phyloP scores from a whole-genome alignment of 2,113 vertebrate genomes.

The Tenrec ecaudatus region DNA sequence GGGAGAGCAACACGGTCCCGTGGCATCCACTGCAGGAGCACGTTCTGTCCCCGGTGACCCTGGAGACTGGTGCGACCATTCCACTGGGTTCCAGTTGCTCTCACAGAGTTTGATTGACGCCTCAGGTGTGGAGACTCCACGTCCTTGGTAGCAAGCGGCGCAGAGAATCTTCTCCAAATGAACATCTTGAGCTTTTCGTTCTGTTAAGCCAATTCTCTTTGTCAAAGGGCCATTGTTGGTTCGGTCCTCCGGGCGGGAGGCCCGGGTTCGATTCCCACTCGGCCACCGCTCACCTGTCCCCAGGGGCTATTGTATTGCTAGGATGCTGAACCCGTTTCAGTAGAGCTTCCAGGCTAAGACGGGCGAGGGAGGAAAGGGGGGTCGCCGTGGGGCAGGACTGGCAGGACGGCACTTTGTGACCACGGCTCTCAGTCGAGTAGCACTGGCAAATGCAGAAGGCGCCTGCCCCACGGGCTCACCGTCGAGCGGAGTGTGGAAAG shows the following conservation, averaged over 20 bases:
- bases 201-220: neutral
- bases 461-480: neutral
- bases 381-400: neutral
- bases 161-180: neutral
- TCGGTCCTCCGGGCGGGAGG: neutral
- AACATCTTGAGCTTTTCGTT: neutral
- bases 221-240: neutral
- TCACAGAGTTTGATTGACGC: neutral
- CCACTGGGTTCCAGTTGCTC: neutral
- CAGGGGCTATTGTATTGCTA: neutral
- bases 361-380: neutral
- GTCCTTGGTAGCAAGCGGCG: neutral
- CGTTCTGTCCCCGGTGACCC: neutral
- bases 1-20: neutral
- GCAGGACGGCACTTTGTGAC: neutral
- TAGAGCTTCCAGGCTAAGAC: neutral
- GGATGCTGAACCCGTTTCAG: too few species aligned
- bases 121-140: neutral
- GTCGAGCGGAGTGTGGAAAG: too few species aligned
- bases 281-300: neutral
- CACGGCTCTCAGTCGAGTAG: neutral
- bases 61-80: neutral
- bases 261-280: neutral
- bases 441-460: neutral
- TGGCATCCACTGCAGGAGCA: rapidly evolving